Conservation (phyloP, 1,140 invertebrate species). For the Bilobella aurantiaca region DNA sequence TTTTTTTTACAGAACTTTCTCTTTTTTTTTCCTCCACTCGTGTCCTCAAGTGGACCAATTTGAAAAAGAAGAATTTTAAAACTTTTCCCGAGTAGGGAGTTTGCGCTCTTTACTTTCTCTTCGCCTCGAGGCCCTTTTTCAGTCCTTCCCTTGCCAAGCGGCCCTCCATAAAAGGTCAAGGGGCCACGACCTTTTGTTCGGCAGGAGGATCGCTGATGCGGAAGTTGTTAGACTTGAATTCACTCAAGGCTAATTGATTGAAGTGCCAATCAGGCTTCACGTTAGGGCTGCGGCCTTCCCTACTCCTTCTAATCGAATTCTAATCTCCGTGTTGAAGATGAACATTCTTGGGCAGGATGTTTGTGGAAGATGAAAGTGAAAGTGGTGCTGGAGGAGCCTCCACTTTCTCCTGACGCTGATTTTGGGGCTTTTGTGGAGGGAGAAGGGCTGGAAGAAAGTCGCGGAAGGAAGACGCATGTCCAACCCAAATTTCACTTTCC, state of each 20-base stretch:
- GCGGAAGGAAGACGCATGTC: not conserved
- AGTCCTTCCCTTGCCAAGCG: not conserved
- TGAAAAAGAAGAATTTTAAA: not conserved
- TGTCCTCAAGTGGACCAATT: too few relatives aligned
- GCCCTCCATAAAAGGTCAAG: not conserved
- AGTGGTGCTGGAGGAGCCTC: not conserved
- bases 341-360: not conserved
- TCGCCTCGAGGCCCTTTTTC: not conserved
- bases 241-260: not conserved
- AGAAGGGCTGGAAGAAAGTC: not conserved
- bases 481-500: not conserved
- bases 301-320: too few relatives aligned
- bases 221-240: not conserved
- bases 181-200: not conserved
- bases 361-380: not conserved
- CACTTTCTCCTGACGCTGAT: not conserved
- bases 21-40: too few relatives aligned
- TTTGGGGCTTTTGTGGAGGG: not conserved
- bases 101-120: not conserved
- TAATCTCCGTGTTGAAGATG: too few relatives aligned
- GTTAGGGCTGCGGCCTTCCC: too few relatives aligned
- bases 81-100: not conserved
- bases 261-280: too few relatives aligned
- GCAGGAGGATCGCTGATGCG: not conserved
- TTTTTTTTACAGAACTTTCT: not conserved